Conservation (phyloP, 2,113 vertebrate genomes). For the Percopsis transmontana region DNA sequence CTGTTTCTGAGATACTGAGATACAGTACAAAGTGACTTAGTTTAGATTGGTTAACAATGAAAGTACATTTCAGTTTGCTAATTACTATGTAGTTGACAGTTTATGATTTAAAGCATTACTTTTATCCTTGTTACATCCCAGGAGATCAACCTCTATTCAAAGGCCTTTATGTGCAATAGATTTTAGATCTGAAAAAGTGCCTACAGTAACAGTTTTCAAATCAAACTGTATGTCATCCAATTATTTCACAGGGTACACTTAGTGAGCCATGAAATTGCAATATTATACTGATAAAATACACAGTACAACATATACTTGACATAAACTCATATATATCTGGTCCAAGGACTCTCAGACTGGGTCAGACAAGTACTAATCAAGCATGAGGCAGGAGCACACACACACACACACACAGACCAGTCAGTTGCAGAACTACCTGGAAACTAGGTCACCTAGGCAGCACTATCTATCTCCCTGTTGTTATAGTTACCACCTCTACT, state of each 20-base stretch:
- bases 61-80: background rate
- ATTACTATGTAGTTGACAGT: background rate
- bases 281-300: slow-evolving; percentile 1
- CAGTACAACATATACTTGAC: slow-evolving; percentile 27
- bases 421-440: slow-evolving; percentile 39
- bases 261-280: slow-evolving; percentile 8
- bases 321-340: slow-evolving; percentile 47
- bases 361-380: slow-evolving; percentile 69
- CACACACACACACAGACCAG: slow-evolving; percentile 5
- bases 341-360: slow-evolving; percentile 65
- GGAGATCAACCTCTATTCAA: background rate
- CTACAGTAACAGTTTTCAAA: slow-evolving; percentile 9
- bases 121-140: too few relatives aligned
- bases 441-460: slow-evolving; percentile 73
- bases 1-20: background rate
- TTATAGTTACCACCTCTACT: slow-evolving; percentile 74
- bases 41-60: slow-evolving; percentile 1
- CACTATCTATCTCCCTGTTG: slow-evolving; percentile 68
- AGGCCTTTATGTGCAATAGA: background rate
- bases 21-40: too few relatives aligned
- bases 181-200: background rate
- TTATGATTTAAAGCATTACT: slow-evolving; percentile 6
- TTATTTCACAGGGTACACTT: slow-evolving; percentile 7
- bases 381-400: slow-evolving; percentile 39
- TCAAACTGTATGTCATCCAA: slow-evolving; percentile 7